phyloP scores from a whole-genome alignment of 1,140 invertebrate genomes.

The Drosophila prosaltans region DNA sequence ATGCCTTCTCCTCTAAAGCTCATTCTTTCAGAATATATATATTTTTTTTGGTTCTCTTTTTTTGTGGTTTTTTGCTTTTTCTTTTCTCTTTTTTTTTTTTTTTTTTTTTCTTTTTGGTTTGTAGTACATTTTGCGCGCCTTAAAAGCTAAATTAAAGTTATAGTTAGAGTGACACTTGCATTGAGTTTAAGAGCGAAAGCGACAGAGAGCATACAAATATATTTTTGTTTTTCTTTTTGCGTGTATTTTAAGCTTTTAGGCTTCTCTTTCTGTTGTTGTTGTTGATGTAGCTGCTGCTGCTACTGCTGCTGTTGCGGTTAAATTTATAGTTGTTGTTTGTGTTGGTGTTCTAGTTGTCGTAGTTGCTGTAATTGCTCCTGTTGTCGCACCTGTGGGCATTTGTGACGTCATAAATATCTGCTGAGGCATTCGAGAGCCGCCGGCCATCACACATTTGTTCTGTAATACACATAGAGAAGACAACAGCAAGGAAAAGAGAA shows the following conservation, averaged over 20 bases:
- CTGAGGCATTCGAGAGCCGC: constrained; percentile 56
- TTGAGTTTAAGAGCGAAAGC: not conserved
- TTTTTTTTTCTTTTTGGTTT: not conserved
- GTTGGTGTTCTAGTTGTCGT: constrained; percentile 24
- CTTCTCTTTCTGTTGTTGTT: constrained; percentile 25
- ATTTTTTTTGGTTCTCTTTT: too few relatives aligned
- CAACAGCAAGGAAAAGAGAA: constrained; percentile 4
- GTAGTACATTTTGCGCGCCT: constrained; percentile 16
- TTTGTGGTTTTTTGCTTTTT: not conserved
- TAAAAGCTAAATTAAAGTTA: constrained; percentile 17
- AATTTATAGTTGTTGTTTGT: too few relatives aligned
- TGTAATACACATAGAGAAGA: constrained; percentile 52
- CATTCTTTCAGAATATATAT: not conserved
- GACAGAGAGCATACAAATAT: not conserved
- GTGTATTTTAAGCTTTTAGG: constrained; percentile 47
- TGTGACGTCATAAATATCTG: constrained; percentile 78
- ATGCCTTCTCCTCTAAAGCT: not conserved
- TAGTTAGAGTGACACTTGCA: not conserved
- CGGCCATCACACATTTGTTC: constrained; percentile 83
- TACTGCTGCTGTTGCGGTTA: constrained; percentile 14
- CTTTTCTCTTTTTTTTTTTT: not conserved
- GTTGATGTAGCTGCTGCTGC: constrained; percentile 11
- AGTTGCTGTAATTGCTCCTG: constrained; percentile 28
- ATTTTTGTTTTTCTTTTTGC: not conserved
- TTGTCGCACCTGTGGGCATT: constrained; percentile 36